phyloP scores from a whole-genome alignment of 2,113 vertebrate genomes.

The Sclerurus mexicanus region DNA sequence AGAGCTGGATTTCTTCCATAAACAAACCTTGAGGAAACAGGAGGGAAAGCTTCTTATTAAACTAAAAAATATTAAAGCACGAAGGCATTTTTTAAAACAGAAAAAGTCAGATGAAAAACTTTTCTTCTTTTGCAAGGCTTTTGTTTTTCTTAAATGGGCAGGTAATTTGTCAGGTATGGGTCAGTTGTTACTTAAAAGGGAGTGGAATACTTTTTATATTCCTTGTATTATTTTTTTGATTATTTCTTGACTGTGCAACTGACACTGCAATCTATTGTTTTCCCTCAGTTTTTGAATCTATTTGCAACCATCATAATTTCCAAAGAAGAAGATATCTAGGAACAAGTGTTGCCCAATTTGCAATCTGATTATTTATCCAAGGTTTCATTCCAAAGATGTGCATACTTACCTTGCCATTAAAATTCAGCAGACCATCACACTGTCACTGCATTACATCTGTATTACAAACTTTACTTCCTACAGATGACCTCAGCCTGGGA shows the following conservation, averaged over 20 bases:
- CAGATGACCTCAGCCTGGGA: not conserved
- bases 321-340: not conserved
- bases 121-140: not conserved
- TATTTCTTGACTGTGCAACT: not conserved
- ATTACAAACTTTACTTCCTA: not conserved
- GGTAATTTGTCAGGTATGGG: not conserved
- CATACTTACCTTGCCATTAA: not conserved
- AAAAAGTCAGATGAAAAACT: not conserved
- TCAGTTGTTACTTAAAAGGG: not conserved
- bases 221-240: not conserved
- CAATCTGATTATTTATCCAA: not conserved
- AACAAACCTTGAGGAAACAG: not conserved
- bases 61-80: not conserved
- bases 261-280: not conserved
- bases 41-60: not conserved
- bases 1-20: not conserved
- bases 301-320: not conserved
- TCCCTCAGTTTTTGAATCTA: not conserved
- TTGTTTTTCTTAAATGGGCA: not conserved
- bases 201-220: not conserved
- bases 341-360: not conserved
- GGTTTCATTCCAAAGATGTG: not conserved
- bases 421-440: not conserved
- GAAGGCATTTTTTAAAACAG: not conserved
- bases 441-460: not conserved